Base-by-base conservation (phyloP, 1,140 invertebrate genomes). In the Bombus haemorrhoidalis region DNA sequence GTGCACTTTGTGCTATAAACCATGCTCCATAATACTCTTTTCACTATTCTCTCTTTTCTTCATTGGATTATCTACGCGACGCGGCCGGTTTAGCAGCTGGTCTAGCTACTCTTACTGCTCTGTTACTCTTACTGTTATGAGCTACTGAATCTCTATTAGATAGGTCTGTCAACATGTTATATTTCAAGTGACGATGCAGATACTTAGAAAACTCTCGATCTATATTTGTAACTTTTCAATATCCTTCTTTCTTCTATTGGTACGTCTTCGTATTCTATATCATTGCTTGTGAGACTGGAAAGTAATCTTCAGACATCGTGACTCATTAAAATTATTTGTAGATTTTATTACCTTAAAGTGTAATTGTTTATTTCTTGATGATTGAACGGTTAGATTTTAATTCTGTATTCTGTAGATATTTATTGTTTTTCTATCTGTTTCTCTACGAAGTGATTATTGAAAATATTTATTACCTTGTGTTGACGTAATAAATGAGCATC, bases 1-100 rank as follows among this genome's bases (percentile, higher is more conserved):
- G 77, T 80, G 83, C 87, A 91, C 79, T 91, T 91, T 91, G 84
- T 74, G 91, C 86, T 83, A 91, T 91, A 93, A 94, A 93, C 86
- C 83, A 90, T 83, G 80, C 86, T 77, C 69, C 91, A 83, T 91
- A 93, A 92, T 91, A 86, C 72, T 77, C 80, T 86, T 82, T 86
- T 83, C 85, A 32, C 25, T 4, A 59, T 57, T 85, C 62, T 22
- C 69, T 81, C 69, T 66, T 39, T 83, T 66, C 84, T 66, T 78
- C 69, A 22, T 22, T 57, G 53, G 37, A 53, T 53, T 80, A 47
- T 84, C 73, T 77, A 57, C 71, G n/a, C 25, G 37, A 34, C 34
- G 18, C n/a, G 28, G 18, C 13, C 57, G 47, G 62, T 25, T 77
- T 74, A 64, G 64, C n/a, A 71, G 77, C 77, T 79, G 57, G 53